Conservation (phyloP, 2,888 invertebrate species). For the Drosophila mayaguana region DNA sequence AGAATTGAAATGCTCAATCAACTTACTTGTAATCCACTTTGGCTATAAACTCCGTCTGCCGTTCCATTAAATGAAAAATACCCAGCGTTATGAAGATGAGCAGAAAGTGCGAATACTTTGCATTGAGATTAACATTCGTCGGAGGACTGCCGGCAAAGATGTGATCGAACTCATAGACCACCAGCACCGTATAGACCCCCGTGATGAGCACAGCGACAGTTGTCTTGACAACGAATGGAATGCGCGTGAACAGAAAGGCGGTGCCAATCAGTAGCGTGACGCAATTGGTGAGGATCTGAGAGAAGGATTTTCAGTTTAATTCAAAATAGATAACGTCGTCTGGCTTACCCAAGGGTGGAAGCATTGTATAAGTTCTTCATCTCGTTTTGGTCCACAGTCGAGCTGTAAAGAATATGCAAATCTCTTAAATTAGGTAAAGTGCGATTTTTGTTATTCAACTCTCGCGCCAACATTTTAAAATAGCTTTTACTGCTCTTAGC, state of each 20-base stretch:
- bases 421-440: background rate
- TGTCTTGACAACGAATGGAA: constrained; percentile 93
- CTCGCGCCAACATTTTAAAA: background rate
- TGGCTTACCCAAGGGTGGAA: constrained; percentile 84
- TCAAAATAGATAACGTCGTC: too few species aligned
- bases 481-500: background rate
- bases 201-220: constrained; percentile 89
- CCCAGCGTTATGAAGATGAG: constrained; percentile 90
- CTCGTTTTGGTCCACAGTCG: constrained; percentile 39
- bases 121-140: constrained; percentile 89
- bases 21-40: constrained; percentile 92
- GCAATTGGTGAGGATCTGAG: constrained; percentile 86
- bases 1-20: constrained; percentile 1
- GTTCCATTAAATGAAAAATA: constrained; percentile 93
- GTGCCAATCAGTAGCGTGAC: constrained; percentile 87
- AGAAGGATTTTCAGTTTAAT: background rate
- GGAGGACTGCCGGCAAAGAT: constrained; percentile 88
- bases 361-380: constrained; percentile 57
- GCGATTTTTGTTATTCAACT: background rate
- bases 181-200: constrained; percentile 88
- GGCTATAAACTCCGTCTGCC: constrained; percentile 95
- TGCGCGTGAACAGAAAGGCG: constrained; percentile 93
- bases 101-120: constrained; percentile 90
- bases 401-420: constrained; percentile 22
- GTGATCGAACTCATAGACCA: constrained; percentile 87